Conservation (phyloP, 2,888 invertebrate species). For the Pemphredon lugubris region DNA sequence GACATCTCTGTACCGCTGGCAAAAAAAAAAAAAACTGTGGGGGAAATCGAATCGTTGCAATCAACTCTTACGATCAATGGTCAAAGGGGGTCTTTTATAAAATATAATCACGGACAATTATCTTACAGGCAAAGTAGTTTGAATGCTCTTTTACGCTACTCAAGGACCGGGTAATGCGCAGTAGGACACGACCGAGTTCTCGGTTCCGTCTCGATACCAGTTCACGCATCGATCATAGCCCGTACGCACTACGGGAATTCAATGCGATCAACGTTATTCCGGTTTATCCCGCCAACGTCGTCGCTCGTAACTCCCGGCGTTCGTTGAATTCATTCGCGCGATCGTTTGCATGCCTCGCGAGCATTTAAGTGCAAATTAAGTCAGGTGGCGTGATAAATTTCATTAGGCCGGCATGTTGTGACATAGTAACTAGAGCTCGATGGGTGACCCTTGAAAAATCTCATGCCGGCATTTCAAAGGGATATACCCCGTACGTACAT, state of each 20-base stretch:
- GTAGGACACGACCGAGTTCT: conserved; percentile 34
- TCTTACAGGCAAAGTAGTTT: too few species aligned
- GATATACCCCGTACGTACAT: too few species aligned
- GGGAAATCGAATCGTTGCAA: too few species aligned
- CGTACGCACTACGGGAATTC: conserved; percentile 45
- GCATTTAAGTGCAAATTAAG: conserved; percentile 70
- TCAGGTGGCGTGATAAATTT: conserved; percentile 66
- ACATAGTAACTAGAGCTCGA: conserved; percentile 57
- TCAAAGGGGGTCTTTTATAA: too few species aligned
- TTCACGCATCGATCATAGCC: conserved; percentile 57
- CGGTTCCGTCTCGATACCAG: conserved; percentile 40
- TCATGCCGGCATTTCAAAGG: conserved; percentile 17
- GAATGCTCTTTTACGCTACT: too few species aligned
- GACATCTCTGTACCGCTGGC: too few species aligned
- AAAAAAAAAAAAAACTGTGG: too few species aligned
- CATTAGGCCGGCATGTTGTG: conserved; percentile 47
- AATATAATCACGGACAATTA: too few species aligned
- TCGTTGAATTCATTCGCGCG: conserved; percentile 46
- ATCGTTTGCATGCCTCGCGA: conserved; percentile 63
- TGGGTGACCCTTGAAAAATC: conserved; percentile 13
- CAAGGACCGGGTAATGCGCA: too few species aligned
- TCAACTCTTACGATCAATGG: too few species aligned
- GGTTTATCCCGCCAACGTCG: conserved; percentile 45
- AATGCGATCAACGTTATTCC: conserved; percentile 55
- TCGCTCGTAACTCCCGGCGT: conserved; percentile 47